Base-by-base conservation (phyloP, 2,797 vertebrate genomes). In the Synaphobranchus kaupii region DNA sequence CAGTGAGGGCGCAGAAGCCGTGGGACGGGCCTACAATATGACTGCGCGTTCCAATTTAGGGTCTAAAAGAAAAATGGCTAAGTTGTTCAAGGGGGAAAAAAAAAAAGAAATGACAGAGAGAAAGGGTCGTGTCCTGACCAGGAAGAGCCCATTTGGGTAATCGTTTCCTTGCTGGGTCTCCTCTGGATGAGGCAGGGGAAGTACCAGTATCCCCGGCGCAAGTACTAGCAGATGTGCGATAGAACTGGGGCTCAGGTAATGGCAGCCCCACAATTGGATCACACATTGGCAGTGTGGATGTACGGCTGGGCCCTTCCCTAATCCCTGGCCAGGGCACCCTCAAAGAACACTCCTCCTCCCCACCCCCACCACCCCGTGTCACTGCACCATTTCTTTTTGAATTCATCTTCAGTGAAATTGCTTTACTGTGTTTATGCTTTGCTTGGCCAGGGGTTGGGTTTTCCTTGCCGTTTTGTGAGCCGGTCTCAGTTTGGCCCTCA, bases 201-300 rank as follows among this genome's bases (percentile, higher is more conserved):
- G 96, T 94, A 94, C 95, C 95, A 95, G 91, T 94, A 93, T 92
- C 92, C 93, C 93, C 91, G 91, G 84, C 82, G 73, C 92, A 97
- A 98, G 94, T 91, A 93, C 93, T 97, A 95, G 95, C 97, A 98
- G 96, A 97, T 97, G 97, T 97, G 90, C 94, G 94, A 92, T 91
- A 93, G 93, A 94, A 95, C 93, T 93, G 91, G 90, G 91, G 95
- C 94, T 93, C 96, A 96, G 96, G 94, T 97, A 96, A 95, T 91
- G 92, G 93, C 92, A 54, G 68, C 8, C 68, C 34, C 54, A 39
- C 50, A 78, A 39, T 4, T 44, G 56, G 78, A 28, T 56, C 58
- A 48, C 34, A 39, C 60, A 9, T 83, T 31, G n/a, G 58, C 52
- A 12, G 31, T 48, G 15, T 28, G n/a, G 15, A 9, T 48, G 47